phyloP scores from a whole-genome alignment of 2,797 vertebrate species.

The Peromyscus nudipes region DNA sequence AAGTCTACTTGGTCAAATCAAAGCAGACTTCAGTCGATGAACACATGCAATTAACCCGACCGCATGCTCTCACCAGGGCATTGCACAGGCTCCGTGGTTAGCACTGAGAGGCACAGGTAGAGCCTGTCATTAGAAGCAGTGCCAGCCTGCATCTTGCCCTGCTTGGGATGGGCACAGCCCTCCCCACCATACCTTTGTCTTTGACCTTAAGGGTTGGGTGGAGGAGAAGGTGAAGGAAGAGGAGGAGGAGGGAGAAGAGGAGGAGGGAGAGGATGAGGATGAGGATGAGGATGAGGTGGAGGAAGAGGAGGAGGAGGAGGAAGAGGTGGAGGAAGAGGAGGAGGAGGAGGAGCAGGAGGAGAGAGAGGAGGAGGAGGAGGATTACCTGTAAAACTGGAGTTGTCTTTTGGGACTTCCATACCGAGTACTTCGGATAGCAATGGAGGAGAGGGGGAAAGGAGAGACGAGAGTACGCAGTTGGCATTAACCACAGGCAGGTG shows the following conservation, averaged over 20 bases:
- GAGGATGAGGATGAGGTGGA: constrained; percentile 83
- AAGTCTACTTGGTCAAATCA: not conserved
- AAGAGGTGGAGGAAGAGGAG: not conserved
- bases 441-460: constrained; percentile 83
- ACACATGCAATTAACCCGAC: accelerated
- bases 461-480: constrained; percentile 87
- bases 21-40: not conserved
- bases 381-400: constrained; percentile 99
- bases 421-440: constrained; percentile 94
- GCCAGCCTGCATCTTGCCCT: too few relatives aligned
- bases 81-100: accelerated
- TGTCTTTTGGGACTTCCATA: constrained; percentile 99
- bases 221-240: constrained; percentile 81
- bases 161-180: accelerated
- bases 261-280: constrained; percentile 78
- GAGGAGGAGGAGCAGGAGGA: constrained; percentile 38
- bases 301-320: constrained; percentile 84
- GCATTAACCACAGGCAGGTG: constrained; percentile 74
- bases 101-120: not conserved
- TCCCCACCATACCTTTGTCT: not conserved
- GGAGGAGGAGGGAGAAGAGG: constrained; percentile 38
- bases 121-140: not conserved
- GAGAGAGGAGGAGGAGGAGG: constrained; percentile 84
- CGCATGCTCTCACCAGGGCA: accelerated
- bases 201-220: not conserved